These are phyloP conservation scores for Grus americana DNA, from an alignment of 2,113 vertebrate genomes.

Conservation along the genomic window DNA sequence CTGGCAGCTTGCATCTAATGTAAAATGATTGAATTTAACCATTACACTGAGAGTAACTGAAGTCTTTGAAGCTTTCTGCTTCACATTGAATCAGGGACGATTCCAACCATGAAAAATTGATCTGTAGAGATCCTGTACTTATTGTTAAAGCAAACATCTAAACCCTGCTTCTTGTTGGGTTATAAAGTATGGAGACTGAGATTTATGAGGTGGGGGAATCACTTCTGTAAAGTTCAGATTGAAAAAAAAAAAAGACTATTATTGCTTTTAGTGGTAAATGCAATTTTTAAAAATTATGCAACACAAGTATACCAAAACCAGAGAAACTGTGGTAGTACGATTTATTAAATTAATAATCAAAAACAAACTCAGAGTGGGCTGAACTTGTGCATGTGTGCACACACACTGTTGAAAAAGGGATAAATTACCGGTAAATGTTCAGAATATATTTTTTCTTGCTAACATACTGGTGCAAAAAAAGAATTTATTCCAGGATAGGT, in stretches of 20 bases:
- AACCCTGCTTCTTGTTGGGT: background rate
- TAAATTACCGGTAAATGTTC: background rate
- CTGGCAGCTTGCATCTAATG: background rate
- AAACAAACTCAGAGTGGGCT: background rate
- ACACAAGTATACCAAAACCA: background rate
- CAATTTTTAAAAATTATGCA: background rate
- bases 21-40: conserved; percentile 37
- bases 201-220: background rate
- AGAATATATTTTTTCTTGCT: background rate
- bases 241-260: background rate
- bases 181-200: background rate
- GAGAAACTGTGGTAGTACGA: background rate
- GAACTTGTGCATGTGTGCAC: background rate
- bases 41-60: background rate
- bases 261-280: background rate
- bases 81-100: background rate
- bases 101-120: background rate
- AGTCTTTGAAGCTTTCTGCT: conserved; percentile 14
- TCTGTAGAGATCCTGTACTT: background rate
- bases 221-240: background rate
- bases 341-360: background rate
- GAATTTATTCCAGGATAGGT: background rate
- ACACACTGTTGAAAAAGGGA: background rate
- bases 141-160: background rate
- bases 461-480: background rate